Evolutionary conservation across 92 coral and sea anemone genomes (phyloP), one percentile per base, ranked within the genome.

Genomic region (Porites cylindrica): DNA sequence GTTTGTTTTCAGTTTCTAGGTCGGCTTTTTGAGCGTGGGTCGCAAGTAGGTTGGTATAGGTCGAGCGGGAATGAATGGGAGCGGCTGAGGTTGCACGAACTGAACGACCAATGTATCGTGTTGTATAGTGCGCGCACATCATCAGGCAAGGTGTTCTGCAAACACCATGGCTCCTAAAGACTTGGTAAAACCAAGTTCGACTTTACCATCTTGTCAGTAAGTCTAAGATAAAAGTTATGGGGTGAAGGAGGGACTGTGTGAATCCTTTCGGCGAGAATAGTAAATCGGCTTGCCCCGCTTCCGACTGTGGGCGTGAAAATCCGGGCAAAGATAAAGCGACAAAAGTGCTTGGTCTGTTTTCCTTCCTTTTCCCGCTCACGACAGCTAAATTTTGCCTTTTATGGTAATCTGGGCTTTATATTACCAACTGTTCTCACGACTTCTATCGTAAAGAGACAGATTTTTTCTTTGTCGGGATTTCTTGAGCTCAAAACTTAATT

Each of bases 271-370:
- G 61, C 8, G 8, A 2, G 16, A 8, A 10, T 14, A 61, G 50
- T 61, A 61, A 11, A 78, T 66, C 12, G 24, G n/a, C 82, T 2
- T 18, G 60, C 54, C 58, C 70, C 58, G 24, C 71, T 38, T 62
- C 21, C 62, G 58, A 23, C 50, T n/a, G 84, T 51, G 47, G 76
- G 60, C 76, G 66, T 20, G 50, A 20, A 38, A 52, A 24, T 50
- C 38, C 50, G 20, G 16, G 47, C 1, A 18, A 8, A 52, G 38
- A 38, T n/a, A 13, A 2, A 26, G 86, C 78, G 59, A 26, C 38
- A 82, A 81, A 81, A 13, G 50, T 64, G 83, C 83, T 47, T 63
- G 74, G 17, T 29, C 75, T 76, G 19, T 76, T 58, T 80, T 54
- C 75, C 47, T 47, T 38, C 54, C 11, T 10, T 54, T 54, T 38